Percentiles rank a stretch among this genome's conserved stretches.
phyloP scores from a whole-genome alignment of 2,888 invertebrate species.

The Spisula solida region DNA sequence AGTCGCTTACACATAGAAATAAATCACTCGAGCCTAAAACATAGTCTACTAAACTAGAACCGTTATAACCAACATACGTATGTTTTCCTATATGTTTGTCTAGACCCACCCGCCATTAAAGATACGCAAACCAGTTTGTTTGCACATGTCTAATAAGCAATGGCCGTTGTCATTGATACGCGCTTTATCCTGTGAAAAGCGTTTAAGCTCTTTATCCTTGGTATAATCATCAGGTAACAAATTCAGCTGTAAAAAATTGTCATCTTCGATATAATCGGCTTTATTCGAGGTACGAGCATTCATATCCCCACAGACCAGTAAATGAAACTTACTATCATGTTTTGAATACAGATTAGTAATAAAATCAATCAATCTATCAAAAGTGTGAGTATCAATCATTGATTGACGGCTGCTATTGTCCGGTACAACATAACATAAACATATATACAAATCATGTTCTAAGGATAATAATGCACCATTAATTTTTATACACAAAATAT shows the following conservation, averaged over 20 bases:
- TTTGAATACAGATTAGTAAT: not conserved
- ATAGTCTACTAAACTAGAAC: no score
- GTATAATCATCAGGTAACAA: conserved; percentile 14
- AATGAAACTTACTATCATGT: no score
- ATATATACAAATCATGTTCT: no score
- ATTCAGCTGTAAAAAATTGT: conserved; percentile 1
- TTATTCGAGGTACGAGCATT: conserved; percentile 8
- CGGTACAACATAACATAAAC: conserved; percentile 6
- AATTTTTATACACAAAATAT: no score
- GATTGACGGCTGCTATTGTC: conserved; percentile 18
- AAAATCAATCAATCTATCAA: no score
- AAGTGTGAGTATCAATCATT: not conserved
- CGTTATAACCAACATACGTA: conserved; percentile 2
- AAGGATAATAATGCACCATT: no score
- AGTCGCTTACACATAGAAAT: no score
- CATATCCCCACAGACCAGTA: no score
- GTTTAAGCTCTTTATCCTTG: not conserved
- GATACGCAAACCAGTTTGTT: conserved; percentile 9
- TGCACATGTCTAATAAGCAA: not conserved
- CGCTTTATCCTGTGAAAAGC: conserved; percentile 15
- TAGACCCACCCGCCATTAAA: not conserved
- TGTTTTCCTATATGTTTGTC: not conserved
- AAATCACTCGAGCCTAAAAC: no score
- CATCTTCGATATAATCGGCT: not conserved
- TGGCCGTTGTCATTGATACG: conserved; percentile 19